A percentile compares a stretch with the other conserved stretches of the same genome.
phyloP scores from a whole-genome alignment of 1,140 invertebrate genomes.

The Drosophila persimilis region DNA sequence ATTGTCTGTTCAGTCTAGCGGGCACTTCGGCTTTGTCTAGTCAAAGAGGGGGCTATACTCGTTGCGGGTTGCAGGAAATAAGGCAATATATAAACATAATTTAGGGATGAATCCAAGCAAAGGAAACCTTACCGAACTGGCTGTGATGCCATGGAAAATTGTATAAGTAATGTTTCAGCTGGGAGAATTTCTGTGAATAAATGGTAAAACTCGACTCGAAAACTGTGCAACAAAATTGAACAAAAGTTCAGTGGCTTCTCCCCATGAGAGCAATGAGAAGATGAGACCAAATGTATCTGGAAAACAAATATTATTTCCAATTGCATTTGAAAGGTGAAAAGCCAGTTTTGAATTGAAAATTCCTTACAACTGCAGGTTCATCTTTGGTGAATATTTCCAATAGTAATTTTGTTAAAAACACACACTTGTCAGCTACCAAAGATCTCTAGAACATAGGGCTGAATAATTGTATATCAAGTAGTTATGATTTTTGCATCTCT shows the following conservation, averaged over 20 bases:
- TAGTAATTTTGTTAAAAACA: no score
- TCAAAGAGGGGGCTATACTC: background rate
- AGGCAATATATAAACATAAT: conserved; percentile 56
- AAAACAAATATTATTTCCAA: conserved; percentile 31
- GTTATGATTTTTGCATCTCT: no score
- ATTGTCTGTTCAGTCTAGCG: conserved; percentile 30
- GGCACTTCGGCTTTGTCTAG: conserved; percentile 26
- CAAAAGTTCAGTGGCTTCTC: conserved; percentile 1
- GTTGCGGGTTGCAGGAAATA: conserved; percentile 5
- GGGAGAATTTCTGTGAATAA: conserved; percentile 9
- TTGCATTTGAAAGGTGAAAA: conserved; percentile 3
- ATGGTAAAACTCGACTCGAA: conserved; percentile 10
- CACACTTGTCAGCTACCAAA: no score
- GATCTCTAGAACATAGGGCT: no score
- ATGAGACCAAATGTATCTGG: background rate
- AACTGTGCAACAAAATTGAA: conserved; percentile 19
- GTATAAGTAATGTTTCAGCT: conserved; percentile 38
- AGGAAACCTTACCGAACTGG: conserved; percentile 3
- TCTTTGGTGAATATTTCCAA: no score
- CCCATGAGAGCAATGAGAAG: conserved; percentile 5
- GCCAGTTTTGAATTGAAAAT: no score
- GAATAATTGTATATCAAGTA: no score
- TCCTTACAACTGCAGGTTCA: no score
- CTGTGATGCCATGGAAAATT: conserved; percentile 24
- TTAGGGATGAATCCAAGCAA: conserved; percentile 28